phyloP scores from a whole-genome alignment of 2,113 vertebrate species.

The Sebastes fasciatus region DNA sequence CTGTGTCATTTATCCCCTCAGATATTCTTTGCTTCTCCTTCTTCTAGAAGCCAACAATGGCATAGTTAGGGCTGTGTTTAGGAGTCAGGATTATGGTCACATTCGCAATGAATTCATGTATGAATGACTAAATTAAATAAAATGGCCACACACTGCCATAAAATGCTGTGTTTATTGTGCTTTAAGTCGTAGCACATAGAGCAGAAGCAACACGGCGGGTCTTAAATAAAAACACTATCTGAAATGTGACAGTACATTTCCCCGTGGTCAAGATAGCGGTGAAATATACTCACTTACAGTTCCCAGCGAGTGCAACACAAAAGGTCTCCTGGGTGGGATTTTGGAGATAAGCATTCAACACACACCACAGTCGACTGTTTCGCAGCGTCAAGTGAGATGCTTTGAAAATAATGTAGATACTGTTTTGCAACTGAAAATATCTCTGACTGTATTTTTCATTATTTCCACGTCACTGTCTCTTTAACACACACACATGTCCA shows the following conservation, averaged over 20 bases:
- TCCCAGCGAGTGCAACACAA: constrained; percentile 33
- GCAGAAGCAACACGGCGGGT: constrained; percentile 2
- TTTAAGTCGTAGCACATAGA: background rate
- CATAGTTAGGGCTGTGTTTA: background rate
- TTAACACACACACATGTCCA: background rate
- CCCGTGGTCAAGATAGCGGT: constrained; percentile 27
- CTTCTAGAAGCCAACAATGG: background rate
- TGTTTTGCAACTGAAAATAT: constrained; percentile 16
- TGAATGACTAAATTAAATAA: background rate
- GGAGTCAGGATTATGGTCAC: background rate
- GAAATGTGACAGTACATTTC: constrained; percentile 37
- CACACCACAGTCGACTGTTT: constrained; percentile 8
- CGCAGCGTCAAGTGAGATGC: background rate
- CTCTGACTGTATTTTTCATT: background rate
- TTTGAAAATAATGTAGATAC: constrained; percentile 23
- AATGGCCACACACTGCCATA: background rate
- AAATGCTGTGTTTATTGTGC: background rate
- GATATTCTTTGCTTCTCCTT: constrained; percentile 22
- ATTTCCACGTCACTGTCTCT: background rate
- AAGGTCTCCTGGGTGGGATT: constrained; percentile 33
- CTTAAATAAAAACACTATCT: constrained; percentile 39
- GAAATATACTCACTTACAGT: constrained; percentile 28
- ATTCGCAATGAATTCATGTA: background rate
- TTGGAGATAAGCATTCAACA: constrained; percentile 34
- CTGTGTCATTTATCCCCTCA: constrained; percentile 24